Evolutionary conservation across 2,113 vertebrate genomes (phyloP).

Genomic region (Ptilonorhynchus violaceus): DNA sequence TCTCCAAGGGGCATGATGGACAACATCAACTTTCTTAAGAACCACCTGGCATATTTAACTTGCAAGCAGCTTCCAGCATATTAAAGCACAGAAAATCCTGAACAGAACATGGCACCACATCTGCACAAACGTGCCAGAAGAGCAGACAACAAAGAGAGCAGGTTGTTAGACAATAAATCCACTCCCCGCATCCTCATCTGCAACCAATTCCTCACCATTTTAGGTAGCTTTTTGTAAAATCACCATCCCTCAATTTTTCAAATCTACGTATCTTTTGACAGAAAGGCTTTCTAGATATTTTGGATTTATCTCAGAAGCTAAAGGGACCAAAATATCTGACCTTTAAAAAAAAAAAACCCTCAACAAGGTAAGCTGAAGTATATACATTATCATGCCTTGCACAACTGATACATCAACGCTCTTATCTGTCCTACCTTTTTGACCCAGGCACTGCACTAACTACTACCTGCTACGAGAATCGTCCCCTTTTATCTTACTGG

Average conservation of each 20-base stretch:
- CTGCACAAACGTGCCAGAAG: neutral
- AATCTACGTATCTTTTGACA: neutral
- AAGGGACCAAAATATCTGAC: neutral
- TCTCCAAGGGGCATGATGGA: neutral
- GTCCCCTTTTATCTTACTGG: neutral
- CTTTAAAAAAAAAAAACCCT: neutral
- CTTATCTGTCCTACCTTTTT: neutral
- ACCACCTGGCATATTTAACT: neutral
- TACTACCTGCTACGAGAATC: neutral
- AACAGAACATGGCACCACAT: neutral
- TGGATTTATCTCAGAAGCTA: neutral
- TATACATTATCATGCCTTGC: neutral
- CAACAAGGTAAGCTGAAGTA: neutral
- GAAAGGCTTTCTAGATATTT: neutral
- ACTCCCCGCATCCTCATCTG: neutral
- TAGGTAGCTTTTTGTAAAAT: neutral
- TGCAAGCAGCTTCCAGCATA: neutral
- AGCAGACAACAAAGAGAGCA: neutral
- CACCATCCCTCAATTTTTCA: neutral
- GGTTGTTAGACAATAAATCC: neutral
- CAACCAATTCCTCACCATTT: neutral
- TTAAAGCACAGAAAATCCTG: neutral
- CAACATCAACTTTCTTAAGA: neutral
- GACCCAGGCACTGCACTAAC: neutral
- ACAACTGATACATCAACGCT: accelerated